These are phyloP conservation scores for Craterocephalus amniculus DNA, from an alignment of 2,797 vertebrate species.

Conservation along the genomic window DNA sequence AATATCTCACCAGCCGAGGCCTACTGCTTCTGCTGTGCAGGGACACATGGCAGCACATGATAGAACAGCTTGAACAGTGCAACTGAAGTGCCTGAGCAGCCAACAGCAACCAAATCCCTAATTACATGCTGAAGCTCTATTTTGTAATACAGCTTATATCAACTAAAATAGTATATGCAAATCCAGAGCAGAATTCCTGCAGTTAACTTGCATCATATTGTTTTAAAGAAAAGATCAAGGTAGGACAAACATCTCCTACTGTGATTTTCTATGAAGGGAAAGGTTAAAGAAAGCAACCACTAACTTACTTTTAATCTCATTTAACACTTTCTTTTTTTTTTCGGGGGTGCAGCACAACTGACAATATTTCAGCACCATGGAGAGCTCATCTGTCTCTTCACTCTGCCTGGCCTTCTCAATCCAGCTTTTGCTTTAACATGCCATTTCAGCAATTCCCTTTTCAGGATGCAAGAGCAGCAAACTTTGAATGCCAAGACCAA, in stretches of 20 bases:
- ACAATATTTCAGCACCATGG: slow-evolving; percentile 57
- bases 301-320: slow-evolving; percentile 32
- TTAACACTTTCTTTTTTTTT: slow-evolving; percentile 29
- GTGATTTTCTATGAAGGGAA: slow-evolving; percentile 13
- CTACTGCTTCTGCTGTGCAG: slow-evolving; percentile 62
- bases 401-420: slow-evolving; percentile 54
- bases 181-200: slow-evolving; percentile 3
- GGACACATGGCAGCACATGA: slow-evolving; percentile 67
- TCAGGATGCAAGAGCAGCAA: slow-evolving; percentile 31
- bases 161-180: not conserved
- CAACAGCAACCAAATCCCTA: slow-evolving; percentile 45
- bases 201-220: not conserved
- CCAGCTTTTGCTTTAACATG: slow-evolving; percentile 60
- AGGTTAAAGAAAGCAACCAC: slow-evolving; percentile 34
- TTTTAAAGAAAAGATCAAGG: not conserved
- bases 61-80: slow-evolving; percentile 65
- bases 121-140: slow-evolving; percentile 32
- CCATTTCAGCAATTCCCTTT: slow-evolving; percentile 64
- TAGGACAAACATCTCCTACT: not conserved
- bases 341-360: slow-evolving; percentile 36
- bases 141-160: slow-evolving; percentile 22
- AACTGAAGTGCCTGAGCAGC: slow-evolving; percentile 44
- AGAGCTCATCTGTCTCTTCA: slow-evolving; percentile 58
- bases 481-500: slow-evolving; percentile 51
- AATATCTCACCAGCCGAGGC: slow-evolving; percentile 60